These are phyloP conservation scores for Rhagoletis pomonella DNA, from an alignment of 1,140 invertebrate species.

Conservation along the genomic window DNA sequence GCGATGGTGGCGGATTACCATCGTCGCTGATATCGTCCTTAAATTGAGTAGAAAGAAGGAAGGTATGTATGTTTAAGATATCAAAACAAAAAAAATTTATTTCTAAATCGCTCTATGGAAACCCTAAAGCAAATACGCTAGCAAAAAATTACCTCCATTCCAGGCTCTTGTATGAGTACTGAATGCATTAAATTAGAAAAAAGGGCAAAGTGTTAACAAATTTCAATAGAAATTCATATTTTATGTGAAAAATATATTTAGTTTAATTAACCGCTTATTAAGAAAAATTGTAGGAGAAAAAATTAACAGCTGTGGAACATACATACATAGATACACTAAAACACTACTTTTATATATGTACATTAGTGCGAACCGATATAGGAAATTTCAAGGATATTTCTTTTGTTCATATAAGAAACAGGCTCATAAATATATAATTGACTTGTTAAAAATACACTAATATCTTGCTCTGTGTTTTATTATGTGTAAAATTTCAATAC, in stretches of 20 bases:
- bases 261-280: not conserved
- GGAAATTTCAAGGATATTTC: too few relatives aligned
- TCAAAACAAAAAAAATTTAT: not conserved
- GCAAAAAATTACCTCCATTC: slow-evolving; percentile 67
- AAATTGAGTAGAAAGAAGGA: slow-evolving; percentile 30
- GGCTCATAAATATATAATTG: too few relatives aligned
- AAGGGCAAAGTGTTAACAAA: slow-evolving; percentile 12
- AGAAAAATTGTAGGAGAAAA: slow-evolving; percentile 24
- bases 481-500: too few relatives aligned
- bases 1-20: slow-evolving; percentile 69
- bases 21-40: slow-evolving; percentile 71
- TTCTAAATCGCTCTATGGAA: not conserved
- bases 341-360: not conserved
- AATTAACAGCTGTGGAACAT: not conserved
- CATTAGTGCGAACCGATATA: not conserved
- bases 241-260: not conserved
- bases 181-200: slow-evolving; percentile 67
- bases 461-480: too few relatives aligned
- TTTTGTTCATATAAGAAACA: too few relatives aligned
- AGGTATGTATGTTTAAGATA: not conserved
- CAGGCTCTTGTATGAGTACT: slow-evolving; percentile 73
- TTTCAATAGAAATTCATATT: slow-evolving; percentile 21
- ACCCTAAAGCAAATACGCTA: not conserved
- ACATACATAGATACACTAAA: not conserved
- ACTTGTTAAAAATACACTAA: too few relatives aligned